Base-by-base conservation (phyloP, 2,797 vertebrate species). In the Lagocephalus sceleratus region DNA sequence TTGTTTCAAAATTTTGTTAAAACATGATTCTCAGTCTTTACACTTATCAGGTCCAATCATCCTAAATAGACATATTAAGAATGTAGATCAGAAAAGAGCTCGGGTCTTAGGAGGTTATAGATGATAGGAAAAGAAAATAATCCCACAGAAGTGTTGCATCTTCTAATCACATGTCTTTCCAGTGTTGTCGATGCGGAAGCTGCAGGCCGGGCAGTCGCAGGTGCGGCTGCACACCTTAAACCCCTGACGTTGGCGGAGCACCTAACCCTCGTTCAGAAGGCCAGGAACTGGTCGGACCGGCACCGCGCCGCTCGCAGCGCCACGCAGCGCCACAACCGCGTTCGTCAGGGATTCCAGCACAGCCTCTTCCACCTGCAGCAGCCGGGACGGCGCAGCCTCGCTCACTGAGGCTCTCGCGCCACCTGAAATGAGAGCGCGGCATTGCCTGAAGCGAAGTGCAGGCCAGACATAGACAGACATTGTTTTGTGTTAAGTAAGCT, bases 301-400 rank as follows among this genome's bases (percentile, higher is more conserved):
- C 92, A 83, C 5, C 74, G 79, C 26, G 75, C 88, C 63, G 89
- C 92, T 50, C 91, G 91, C 55, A 94, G 90, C 38, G 85, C 85
- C 23, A 84, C 94, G 60, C 92, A 93, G 57, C 87, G 94, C 9
- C 95, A 96, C 81, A 97, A 95, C 85, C 89, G 90, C 0, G 68
- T 87, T 65, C 87, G 79, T 5, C 92, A 94, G 69, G 87, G 85
- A 60, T 85, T 86, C 32, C 81, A 86, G 0, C 87, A 86, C 23
- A 78, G 84, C 8, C 58, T 84, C 68, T 87, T 88, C 53, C 78
- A 85, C 54, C 83, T 98, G 51, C 94, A 98, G 68, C 95, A 98
- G 87, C 96, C 96, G 7, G 88, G 90, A 74, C 88, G 88, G 63
- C 93, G 92, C 80, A 92, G 89, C 85, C 86, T 88, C 78, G 88